Conservation (phyloP, 2,113 vertebrate species). For the Tricholaema leucomelas region DNA sequence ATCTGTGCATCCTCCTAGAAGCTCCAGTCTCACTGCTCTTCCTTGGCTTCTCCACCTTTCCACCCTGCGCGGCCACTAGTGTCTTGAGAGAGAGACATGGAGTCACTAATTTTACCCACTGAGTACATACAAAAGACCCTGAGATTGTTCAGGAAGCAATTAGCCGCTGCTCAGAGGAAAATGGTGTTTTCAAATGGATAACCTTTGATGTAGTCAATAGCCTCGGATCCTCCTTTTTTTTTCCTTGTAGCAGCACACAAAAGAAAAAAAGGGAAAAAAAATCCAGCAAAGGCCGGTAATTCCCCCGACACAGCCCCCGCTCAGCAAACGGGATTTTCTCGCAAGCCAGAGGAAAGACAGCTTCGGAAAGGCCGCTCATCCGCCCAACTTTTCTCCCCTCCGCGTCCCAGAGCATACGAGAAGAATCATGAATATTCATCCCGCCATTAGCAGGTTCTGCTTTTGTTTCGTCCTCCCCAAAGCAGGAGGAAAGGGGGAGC, state of each 20-base stretch:
- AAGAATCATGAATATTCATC: constrained; percentile 35
- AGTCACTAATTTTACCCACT: constrained; percentile 65
- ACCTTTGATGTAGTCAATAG: constrained; percentile 74
- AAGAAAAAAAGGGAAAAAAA: constrained; percentile 11
- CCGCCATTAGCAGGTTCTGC: not conserved
- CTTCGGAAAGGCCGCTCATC: constrained; percentile 14
- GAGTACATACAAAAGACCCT: constrained; percentile 72
- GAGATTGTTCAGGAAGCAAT: constrained; percentile 74
- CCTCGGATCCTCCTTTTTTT: constrained; percentile 35
- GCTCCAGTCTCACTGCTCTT: constrained; percentile 26
- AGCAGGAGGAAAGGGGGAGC: constrained; percentile 1
- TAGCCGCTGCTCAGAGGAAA: constrained; percentile 64
- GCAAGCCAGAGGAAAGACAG: not conserved
- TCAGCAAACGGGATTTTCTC: constrained; percentile 40
- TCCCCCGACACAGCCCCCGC: not conserved
- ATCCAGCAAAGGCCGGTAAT: not conserved
- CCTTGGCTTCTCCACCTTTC: constrained; percentile 42
- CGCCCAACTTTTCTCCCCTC: constrained; percentile 61
- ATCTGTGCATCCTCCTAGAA: constrained; percentile 23
- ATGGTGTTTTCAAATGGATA: constrained; percentile 73
- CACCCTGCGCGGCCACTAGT: constrained; percentile 8
- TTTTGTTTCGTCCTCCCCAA: constrained; percentile 54
- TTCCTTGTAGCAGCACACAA: not conserved
- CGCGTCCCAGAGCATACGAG: not conserved
- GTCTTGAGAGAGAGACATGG: constrained; percentile 45